Conservation (phyloP, 2,113 vertebrate species). For the Catagonus wagneri region DNA sequence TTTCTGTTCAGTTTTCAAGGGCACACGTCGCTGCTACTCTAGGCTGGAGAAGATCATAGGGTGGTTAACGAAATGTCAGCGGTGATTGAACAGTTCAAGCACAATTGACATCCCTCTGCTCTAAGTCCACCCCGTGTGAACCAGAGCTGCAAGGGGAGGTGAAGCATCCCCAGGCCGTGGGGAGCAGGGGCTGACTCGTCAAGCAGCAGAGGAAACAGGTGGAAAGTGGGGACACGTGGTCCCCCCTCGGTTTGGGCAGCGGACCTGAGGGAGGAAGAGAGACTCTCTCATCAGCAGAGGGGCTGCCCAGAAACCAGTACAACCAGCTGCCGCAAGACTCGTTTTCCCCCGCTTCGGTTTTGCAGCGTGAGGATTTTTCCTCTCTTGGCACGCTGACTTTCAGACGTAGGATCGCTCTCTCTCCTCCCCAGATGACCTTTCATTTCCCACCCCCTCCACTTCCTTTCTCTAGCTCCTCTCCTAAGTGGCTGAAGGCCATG, state of each 20-base stretch:
- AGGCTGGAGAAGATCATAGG: slow-evolving; percentile 60
- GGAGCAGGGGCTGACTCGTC: neutral
- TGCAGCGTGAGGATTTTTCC: neutral
- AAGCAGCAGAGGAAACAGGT: neutral
- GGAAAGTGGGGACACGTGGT: rapidly evolving
- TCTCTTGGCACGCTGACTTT: neutral
- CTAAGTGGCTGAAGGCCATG: neutral
- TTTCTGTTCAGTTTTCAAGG: slow-evolving; percentile 75
- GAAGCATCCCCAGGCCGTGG: neutral
- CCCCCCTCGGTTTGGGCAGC: neutral
- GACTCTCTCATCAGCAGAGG: neutral
- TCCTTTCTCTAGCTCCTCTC: neutral
- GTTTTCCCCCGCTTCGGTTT: neutral
- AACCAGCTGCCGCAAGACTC: rapidly evolving
- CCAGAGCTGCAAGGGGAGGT: neutral
- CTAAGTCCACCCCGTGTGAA: neutral
- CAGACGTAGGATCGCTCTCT: no score
- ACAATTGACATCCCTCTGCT: neutral
- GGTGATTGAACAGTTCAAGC: slow-evolving; percentile 51
- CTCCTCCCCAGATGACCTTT: neutral
- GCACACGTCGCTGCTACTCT: slow-evolving; percentile 34
- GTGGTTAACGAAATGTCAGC: slow-evolving; percentile 64
- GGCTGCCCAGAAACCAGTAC: neutral
- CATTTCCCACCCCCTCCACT: neutral
- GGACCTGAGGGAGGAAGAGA: neutral